Evolutionary conservation across 2,797 vertebrate species (phyloP).

Genomic region (Steatocranus sp.): DNA sequence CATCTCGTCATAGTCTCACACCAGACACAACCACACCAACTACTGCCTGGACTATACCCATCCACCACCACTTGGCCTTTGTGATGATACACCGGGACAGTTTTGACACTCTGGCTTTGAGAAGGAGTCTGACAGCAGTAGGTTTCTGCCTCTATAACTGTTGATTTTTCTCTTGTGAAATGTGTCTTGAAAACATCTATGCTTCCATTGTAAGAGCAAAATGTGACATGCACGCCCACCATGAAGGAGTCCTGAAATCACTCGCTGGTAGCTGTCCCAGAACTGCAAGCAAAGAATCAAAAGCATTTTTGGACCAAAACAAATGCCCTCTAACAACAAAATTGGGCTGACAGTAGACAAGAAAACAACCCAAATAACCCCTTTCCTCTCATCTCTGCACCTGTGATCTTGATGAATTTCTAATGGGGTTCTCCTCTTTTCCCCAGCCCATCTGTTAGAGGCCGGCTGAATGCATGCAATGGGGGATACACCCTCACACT

Average conservation of each 20-base stretch:
- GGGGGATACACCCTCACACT: background rate
- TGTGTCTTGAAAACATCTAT: background rate
- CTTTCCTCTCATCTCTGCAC: conserved; percentile 33
- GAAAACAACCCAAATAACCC: background rate
- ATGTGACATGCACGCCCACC: background rate
- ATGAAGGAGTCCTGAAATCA: background rate
- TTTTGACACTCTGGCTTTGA: background rate
- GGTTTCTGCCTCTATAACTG: background rate
- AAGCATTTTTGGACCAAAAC: background rate
- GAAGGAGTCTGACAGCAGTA: background rate
- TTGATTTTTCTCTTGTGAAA: background rate
- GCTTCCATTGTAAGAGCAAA: background rate
- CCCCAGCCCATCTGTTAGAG: conserved; percentile 54
- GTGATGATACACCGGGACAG: background rate
- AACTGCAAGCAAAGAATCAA: background rate
- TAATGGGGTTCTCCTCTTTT: conserved; percentile 35
- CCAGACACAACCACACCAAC: background rate
- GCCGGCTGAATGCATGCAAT: background rate
- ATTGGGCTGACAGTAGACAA: background rate
- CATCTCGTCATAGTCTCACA: background rate
- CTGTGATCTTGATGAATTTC: conserved; percentile 49
- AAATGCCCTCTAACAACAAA: background rate
- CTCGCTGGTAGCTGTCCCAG: background rate
- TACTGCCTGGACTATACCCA: background rate
- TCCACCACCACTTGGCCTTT: background rate